These are phyloP conservation scores for Reinhardtius hippoglossoides DNA, from an alignment of 2,113 vertebrate genomes.

Conservation along the genomic window DNA sequence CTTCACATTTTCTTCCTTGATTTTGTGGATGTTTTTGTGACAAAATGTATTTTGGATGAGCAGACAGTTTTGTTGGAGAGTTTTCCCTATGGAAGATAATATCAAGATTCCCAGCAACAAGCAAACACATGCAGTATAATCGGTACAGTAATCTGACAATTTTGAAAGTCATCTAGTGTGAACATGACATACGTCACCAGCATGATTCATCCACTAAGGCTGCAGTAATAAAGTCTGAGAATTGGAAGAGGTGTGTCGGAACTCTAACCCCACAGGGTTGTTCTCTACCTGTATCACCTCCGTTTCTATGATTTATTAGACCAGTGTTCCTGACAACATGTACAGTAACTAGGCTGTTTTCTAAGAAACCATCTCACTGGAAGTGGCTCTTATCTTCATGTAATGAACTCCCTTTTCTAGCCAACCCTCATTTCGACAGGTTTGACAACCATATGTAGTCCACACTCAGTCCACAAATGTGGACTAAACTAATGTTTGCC, in stretches of 20 bases:
- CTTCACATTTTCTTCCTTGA: no score
- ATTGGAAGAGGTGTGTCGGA: neutral
- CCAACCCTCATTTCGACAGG: neutral
- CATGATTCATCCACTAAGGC: no score
- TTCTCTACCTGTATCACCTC: neutral
- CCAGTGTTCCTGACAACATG: neutral
- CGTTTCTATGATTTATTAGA: neutral
- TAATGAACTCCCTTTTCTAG: neutral
- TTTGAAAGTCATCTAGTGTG: no score
- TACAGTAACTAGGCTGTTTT: neutral
- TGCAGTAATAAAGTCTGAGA: no score
- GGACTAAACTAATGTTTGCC: neutral
- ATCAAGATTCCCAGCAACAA: no score
- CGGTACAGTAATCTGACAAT: no score
- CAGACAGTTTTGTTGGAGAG: no score
- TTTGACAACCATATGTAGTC: neutral
- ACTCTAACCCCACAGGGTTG: neutral
- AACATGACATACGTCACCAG: no score
- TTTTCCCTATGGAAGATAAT: no score
- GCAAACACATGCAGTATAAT: no score
- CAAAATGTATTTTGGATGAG: no score
- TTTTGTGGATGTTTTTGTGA: no score
- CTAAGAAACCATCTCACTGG: neutral
- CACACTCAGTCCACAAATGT: neutral
- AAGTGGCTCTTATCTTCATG: neutral